These are phyloP conservation scores for Eclectus roratus DNA, from an alignment of 2,113 vertebrate genomes.

Conservation along the genomic window DNA sequence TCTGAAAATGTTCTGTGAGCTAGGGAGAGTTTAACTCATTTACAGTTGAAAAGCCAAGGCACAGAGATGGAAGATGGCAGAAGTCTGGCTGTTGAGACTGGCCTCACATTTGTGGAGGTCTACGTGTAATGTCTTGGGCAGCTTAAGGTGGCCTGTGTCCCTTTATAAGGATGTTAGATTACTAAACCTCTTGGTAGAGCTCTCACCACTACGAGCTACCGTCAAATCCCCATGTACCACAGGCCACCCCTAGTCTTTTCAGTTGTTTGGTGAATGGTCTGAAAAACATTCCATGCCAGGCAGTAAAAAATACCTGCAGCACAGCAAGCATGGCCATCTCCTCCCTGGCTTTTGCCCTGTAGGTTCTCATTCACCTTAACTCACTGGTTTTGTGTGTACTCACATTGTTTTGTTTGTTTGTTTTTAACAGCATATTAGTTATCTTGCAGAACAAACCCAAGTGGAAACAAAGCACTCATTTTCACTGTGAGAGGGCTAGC, in stretches of 20 bases:
- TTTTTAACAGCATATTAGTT: background rate
- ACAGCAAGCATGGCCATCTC: background rate
- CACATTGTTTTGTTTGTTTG: background rate
- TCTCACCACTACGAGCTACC: rapidly evolving
- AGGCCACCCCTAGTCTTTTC: background rate
- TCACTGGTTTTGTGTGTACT: background rate
- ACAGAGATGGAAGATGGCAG: rapidly evolving
- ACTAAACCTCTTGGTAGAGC: background rate
- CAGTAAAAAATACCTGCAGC: background rate
- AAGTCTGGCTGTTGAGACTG: background rate
- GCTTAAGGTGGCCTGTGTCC: background rate
- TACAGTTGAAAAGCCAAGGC: background rate
- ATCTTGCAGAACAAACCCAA: background rate
- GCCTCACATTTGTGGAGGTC: background rate
- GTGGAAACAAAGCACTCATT: background rate
- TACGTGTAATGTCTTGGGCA: background rate
- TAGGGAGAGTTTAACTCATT: background rate
- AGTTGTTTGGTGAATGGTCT: background rate
- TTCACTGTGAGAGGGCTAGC: conserved; percentile 12
- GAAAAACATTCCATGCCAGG: background rate
- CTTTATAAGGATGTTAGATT: background rate
- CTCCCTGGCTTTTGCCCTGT: background rate
- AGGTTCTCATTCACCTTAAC: background rate
- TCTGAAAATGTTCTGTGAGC: background rate
- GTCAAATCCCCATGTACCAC: background rate